phyloP scores from a whole-genome alignment of 2,888 invertebrate genomes.

The Drosophila quasianomalipes region DNA sequence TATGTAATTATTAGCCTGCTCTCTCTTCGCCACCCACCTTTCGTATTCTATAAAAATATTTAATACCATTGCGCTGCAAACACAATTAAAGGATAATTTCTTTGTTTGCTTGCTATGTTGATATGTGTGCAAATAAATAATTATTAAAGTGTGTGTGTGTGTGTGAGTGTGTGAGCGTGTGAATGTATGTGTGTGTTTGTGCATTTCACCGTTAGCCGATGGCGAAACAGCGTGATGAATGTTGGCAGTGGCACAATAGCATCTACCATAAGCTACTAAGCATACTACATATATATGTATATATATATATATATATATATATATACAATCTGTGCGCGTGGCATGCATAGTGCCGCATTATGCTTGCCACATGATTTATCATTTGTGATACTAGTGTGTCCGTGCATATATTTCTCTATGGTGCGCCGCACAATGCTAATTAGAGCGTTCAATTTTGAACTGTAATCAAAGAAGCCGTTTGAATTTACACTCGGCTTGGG shows the following conservation, averaged over 20 bases:
- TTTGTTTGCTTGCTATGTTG: slow-evolving; percentile 9
- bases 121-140: slow-evolving; percentile 1
- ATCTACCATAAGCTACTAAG: not conserved
- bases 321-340: no score
- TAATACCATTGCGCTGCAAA: slow-evolving; percentile 18
- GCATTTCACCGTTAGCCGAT: slow-evolving; percentile 9
- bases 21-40: not conserved
- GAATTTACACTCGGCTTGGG: slow-evolving; percentile 25
- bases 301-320: not conserved
- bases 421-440: slow-evolving; percentile 23
- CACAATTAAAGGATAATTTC: slow-evolving; percentile 5
- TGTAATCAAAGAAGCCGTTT: slow-evolving; percentile 55
- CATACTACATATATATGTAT: not conserved
- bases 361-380: slow-evolving; percentile 31
- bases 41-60: slow-evolving; percentile 17
- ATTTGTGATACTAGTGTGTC: slow-evolving; percentile 16
- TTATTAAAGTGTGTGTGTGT: not conserved
- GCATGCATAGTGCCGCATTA: slow-evolving; percentile 17
- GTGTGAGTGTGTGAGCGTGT: not conserved
- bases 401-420: not conserved
- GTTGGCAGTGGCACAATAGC: slow-evolving; percentile 33
- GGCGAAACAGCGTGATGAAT: slow-evolving; percentile 4
- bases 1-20: slow-evolving; percentile 35
- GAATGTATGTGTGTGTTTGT: not conserved
- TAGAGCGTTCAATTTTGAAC: slow-evolving; percentile 34